Evolutionary conservation across 1,140 invertebrate genomes (phyloP), one percentile per base, ranked within the genome.

Genomic region (Contarinia nasturtii): DNA sequence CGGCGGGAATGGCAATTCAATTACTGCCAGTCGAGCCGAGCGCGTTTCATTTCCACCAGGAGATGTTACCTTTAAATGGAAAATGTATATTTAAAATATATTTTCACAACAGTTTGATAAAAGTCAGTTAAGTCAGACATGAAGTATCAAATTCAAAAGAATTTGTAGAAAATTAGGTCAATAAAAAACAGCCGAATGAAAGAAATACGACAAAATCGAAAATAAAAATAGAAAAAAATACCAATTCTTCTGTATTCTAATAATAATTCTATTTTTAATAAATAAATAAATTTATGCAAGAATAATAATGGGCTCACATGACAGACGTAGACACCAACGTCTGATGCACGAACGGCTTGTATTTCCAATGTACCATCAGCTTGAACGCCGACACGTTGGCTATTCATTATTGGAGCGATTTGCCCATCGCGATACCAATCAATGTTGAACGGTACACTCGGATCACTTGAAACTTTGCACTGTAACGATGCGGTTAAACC

Each of bases 391-490:
- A 87, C 72, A 49, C 85, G 68, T 50, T 74, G 72, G 45, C 77
- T 80, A 7, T 63, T 63, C 47, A 54, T 60, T 41, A 64, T 63
- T 51, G 60, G 57, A 38, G 53, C 51, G 37, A 52, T 22, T 79
- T 83, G 79, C 57, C 79, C 76, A 63, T 89, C 83, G 55, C 89
- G 85, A 63, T 80, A 89, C 93, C 92, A 97, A 52, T 83, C 77
- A 52, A 95, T 79, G 52, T 82, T 79, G 55, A 82, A 90, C n/a
- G 80, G 76, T n/a, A 95, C 83, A 50, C 78, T 79, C 18, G 85
- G 80, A 67, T 95, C 91, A 57, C 82, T 86, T n/a, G 82, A 89
- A 21, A 95, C 83, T 69, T 85, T 88, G 67, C 93, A 97, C 55
- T 90, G 85, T 45, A 97, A 67, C 17, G 82, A 82, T 1, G 90